Base-by-base conservation (phyloP, 2,113 vertebrate genomes). In the Corythoichthys intestinalis region DNA sequence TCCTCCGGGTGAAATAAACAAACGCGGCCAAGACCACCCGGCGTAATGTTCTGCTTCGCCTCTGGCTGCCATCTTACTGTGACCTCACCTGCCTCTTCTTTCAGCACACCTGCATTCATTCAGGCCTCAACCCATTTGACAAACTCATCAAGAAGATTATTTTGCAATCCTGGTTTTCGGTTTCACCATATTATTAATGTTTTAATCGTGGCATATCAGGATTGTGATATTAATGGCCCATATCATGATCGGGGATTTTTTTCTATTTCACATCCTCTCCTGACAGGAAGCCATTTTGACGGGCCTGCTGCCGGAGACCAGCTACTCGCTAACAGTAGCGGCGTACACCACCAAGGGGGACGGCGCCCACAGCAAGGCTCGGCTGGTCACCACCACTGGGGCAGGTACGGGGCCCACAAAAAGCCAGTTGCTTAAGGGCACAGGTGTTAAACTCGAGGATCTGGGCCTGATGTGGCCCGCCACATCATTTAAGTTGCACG, bases 331-430 rank as follows among this genome's bases (percentile, higher is more conserved):
- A 70, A 97, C 95, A 0, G 93, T 99, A 0, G 95, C 96, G 9
- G 96, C 96, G 0, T 98, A 98, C 48, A 98, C 95, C 72, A 95
- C 94, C 73, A 96, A 96, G 68, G 97, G 96, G 11, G 94, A 98
- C 6, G 97, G 97, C 64, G 96, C 96, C 67, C 94, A 93, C 70
- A 98, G 97, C 91, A 98, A 95, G 71, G 93, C 95, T 53, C 96
- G 93, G 77, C 87, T 95, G 59, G 94, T 95, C 83, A 93, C 94
- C n/a, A 99, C 96, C 3, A 94, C 95, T 1, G 97, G 96, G 71
- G 95, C 96, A 92, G 96, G 97, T 85, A 46, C 60, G 13, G 2
- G 20, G 28, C 20, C 8, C 44, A 28, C 7, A 2, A 11, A 4
- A 2, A 6, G 17, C 20, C 35, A 13, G 62, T 47, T 10, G 20